Base-by-base conservation (phyloP, 2,113 vertebrate genomes). In the Myotis brandtii region DNA sequence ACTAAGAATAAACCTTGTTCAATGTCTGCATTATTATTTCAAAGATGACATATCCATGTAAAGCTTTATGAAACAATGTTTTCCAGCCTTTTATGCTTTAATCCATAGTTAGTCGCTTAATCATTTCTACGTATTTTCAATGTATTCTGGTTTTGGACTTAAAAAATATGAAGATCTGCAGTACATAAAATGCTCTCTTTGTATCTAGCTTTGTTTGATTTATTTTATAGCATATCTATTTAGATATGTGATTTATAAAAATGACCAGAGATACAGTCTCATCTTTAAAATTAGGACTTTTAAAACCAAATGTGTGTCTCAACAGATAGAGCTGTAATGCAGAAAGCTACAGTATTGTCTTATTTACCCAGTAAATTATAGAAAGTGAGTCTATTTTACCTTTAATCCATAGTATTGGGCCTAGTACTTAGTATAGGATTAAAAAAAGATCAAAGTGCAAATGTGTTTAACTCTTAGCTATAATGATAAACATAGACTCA, bases 31-130 rank as follows among this genome's bases (percentile, higher is more conserved):
- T 59, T 82, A 91, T 67, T 91, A 90, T 86, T 93, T 93, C 84
- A 96, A 34, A 87, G 86, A 79, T 64, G 54, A 84, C 69, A 75
- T 50, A 43, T 97, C 10, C 21, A 96, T 11, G 72, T 32, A 93
- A 83, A 96, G 96, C 95, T 90, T 97, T 93, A 93, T 82, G 72
- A 93, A 95, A 97, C 93, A 83, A 66, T 73, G 75, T 70, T 95
- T 97, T 82, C 59, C 30, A 81, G 85, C 54, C 84, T 93, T 95
- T 94, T 94, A 87, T 79, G 76, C 46, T 97, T 94, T 90, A 93
- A 91, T 81, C 82, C 54, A 94, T 40, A 96, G 82, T 97, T 72
- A 96, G 89, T 85, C 88, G 52, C 48, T 88, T 87, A 88, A 95
- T 94, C 79, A 84, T 72, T 90, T 95, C 82, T 89, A 95, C 94